Percentiles rank a stretch among this genome's conserved stretches.
These are phyloP conservation scores for Felis chaus DNA, from an alignment of 2,113 vertebrate genomes.

Conservation along the genomic window DNA sequence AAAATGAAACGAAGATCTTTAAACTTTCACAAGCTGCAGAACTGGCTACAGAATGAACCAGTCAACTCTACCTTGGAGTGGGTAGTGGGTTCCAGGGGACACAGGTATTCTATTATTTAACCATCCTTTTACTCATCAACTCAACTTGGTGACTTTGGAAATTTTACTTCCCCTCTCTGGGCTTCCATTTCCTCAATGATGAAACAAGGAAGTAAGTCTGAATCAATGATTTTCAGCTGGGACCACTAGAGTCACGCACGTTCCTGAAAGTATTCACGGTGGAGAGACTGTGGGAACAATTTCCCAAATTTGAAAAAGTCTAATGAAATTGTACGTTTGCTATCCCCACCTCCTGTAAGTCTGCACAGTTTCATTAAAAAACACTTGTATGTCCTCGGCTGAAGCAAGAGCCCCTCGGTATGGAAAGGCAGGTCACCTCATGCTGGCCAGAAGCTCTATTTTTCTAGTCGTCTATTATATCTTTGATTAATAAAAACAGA, in stretches of 20 bases:
- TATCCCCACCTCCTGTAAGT: not conserved
- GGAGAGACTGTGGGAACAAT: not conserved
- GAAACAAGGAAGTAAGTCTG: not conserved
- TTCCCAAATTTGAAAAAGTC: not conserved
- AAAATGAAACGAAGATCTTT: not conserved
- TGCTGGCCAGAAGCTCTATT: not conserved
- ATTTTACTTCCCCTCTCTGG: not conserved
- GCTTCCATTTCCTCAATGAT: not conserved
- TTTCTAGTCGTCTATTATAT: not conserved
- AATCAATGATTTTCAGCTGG: not conserved
- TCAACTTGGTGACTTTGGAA: not conserved
- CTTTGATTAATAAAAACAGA: not conserved
- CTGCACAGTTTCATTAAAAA: not conserved
- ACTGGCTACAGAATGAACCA: not conserved
- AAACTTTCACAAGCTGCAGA: not conserved
- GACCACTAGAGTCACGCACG: not conserved
- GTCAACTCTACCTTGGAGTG: not conserved
- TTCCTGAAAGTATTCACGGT: not conserved
- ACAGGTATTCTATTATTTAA: not conserved
- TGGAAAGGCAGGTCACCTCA: not conserved
- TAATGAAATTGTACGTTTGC: not conserved
- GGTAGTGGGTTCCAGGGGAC: not conserved
- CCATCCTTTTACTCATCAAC: not conserved
- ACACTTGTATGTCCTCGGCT: fast-evolving
- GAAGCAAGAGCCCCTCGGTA: not conserved